phyloP scores from a whole-genome alignment of 2,888 invertebrate genomes.

The Rapana venosa region DNA sequence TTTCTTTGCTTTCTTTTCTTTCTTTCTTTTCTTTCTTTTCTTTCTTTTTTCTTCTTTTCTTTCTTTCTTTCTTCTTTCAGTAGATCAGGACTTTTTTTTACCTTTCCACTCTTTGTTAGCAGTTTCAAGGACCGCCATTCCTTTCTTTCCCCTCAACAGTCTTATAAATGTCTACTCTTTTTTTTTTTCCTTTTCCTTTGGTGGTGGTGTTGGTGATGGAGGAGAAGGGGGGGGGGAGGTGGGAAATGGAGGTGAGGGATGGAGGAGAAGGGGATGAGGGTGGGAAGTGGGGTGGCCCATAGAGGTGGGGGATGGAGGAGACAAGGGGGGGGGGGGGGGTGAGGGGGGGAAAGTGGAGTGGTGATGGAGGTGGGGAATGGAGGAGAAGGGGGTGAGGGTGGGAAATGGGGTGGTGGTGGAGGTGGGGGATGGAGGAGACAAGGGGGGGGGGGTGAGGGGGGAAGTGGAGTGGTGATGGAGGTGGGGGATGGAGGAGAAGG shows the following conservation, averaged over 20 bases:
- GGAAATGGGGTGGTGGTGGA: neutral
- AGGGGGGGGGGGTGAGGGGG: neutral
- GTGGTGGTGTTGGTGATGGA: neutral
- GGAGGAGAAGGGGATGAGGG: neutral
- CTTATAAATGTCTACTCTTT: neutral
- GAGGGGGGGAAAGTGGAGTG: no score
- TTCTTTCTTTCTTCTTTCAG: neutral
- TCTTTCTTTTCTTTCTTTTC: neutral
- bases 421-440: neutral
- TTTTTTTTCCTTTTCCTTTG: neutral
- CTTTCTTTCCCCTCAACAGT: neutral
- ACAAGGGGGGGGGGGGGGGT: neutral
- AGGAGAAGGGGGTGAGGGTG: neutral
- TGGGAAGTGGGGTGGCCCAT: neutral
- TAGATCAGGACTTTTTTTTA: neutral
- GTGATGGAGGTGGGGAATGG: no score
- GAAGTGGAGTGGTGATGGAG: no score
- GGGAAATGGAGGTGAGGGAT: no score
- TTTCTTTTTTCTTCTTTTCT: neutral
- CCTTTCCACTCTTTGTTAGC: neutral
- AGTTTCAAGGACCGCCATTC: neutral
- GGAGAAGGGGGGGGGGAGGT: neutral
- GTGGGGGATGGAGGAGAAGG: no score
- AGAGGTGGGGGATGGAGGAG: neutral
- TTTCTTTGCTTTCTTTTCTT: neutral